Percentiles rank a stretch among this genome's conserved stretches.
phyloP scores from a whole-genome alignment of 1,140 invertebrate species.

The Cotesia chilonis region DNA sequence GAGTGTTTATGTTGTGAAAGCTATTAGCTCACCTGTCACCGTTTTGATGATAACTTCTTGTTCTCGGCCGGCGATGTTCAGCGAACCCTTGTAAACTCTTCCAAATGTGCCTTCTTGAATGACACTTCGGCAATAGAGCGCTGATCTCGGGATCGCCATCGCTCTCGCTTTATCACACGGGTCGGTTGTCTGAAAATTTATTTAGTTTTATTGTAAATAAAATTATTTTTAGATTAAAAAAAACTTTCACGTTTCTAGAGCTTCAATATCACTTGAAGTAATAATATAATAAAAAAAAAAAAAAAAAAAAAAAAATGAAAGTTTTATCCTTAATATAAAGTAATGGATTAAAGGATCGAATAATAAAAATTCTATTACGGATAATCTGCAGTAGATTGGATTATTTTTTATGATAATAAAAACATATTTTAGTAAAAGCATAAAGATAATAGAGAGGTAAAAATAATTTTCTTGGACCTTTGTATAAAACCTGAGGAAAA shows the following conservation, averaged over 20 bases:
- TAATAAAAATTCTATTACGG: too few relatives aligned
- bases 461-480: neutral
- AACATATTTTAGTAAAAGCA: too few relatives aligned
- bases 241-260: too few relatives aligned
- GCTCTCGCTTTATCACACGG: constrained; percentile 75
- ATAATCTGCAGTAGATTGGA: too few relatives aligned
- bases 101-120: constrained; percentile 86
- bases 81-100: constrained; percentile 77
- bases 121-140: constrained; percentile 71
- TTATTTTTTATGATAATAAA: too few relatives aligned
- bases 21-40: constrained; percentile 73
- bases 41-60: constrained; percentile 87
- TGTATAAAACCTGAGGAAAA: neutral
- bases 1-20: neutral
- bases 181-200: constrained; percentile 60
- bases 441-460: neutral
- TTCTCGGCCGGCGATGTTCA: constrained; percentile 71
- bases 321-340: neutral
- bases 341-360: too few relatives aligned
- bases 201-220: constrained; percentile 5
- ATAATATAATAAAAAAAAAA: neutral
- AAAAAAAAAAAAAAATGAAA: neutral
- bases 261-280: too few relatives aligned
- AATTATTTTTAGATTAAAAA: neutral
- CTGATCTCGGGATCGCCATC: constrained; percentile 72